Conservation (phyloP, 2,113 vertebrate species). For the Burhinus bistriatus region DNA sequence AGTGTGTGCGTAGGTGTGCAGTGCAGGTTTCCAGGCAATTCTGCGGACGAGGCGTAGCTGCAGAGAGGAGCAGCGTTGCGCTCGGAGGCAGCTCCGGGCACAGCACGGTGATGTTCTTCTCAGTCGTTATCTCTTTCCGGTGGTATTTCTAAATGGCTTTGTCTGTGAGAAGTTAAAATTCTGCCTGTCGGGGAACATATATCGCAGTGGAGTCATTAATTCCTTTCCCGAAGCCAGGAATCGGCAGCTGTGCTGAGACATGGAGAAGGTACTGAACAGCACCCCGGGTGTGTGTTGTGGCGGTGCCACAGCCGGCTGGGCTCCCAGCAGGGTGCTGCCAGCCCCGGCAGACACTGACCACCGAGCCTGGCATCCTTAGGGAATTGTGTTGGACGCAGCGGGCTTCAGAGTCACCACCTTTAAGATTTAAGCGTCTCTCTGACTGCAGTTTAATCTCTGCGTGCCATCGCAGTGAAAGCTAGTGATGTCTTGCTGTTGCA, state of each 20-base stretch:
- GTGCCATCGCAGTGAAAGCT: neutral
- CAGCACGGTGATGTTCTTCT: too few species aligned
- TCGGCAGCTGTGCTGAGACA: neutral
- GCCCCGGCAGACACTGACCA: neutral
- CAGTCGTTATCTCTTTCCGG: fast-evolving
- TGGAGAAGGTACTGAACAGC: neutral
- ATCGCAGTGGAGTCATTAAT: neutral
- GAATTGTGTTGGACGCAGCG: neutral
- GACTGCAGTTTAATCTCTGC: neutral
- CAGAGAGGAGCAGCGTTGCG: neutral
- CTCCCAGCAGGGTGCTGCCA: neutral
- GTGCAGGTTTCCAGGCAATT: neutral
- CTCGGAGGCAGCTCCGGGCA: neutral
- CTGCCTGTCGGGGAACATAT: neutral
- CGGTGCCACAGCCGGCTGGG: neutral
- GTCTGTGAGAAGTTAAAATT: neutral
- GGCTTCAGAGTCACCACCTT: neutral
- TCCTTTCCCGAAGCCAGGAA: neutral
- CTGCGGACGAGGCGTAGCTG: neutral
- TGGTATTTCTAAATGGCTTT: neutral
- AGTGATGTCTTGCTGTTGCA: neutral
- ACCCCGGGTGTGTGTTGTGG: neutral
- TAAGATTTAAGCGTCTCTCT: neutral
- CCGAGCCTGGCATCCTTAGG: neutral
- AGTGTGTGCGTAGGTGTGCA: neutral